Percentiles rank a stretch among this genome's conserved stretches.
Evolutionary conservation across 1,140 invertebrate species (phyloP).

Genomic region (Drosophila virilis): DNA sequence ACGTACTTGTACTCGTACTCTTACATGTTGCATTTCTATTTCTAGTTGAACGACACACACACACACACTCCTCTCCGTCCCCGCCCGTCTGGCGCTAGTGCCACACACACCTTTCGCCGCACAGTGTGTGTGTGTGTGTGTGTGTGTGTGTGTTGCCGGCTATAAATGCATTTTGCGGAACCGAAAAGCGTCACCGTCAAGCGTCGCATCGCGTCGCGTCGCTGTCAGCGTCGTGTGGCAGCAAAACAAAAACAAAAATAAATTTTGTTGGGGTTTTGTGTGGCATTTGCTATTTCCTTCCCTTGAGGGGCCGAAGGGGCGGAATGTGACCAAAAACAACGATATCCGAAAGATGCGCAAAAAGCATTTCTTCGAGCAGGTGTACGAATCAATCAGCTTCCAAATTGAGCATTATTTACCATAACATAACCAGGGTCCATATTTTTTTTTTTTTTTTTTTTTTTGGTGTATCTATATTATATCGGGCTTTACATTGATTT

Average conservation of each 20-base stretch:
- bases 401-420: conserved; percentile 50
- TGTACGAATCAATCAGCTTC: conserved; percentile 52
- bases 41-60: conserved; percentile 71
- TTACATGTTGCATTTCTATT: conserved; percentile 68
- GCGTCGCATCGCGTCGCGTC: conserved; percentile 5
- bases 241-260: not conserved
- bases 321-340: too few relatives aligned
- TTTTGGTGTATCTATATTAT: not conserved
- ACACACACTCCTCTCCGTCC: not conserved
- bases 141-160: conserved; percentile 18
- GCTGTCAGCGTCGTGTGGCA: conserved; percentile 33
- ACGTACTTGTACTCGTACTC: conserved; percentile 1
- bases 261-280: too few relatives aligned
- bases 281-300: conserved; percentile 7
- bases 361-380: conserved; percentile 36
- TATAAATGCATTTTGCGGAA: conserved; percentile 77
- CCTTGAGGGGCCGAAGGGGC: not conserved
- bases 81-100: conserved; percentile 19
- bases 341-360: conserved; percentile 8
- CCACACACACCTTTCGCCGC: not conserved
- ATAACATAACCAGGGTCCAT: not conserved
- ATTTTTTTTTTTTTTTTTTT: too few relatives aligned
- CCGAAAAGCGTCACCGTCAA: conserved; percentile 65
- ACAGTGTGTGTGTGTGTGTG: not conserved
- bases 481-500: not conserved